Evolutionary conservation across 2,888 invertebrate genomes (phyloP), one percentile per base, ranked within the genome.

Genomic region (Balanococcus diminutus): DNA sequence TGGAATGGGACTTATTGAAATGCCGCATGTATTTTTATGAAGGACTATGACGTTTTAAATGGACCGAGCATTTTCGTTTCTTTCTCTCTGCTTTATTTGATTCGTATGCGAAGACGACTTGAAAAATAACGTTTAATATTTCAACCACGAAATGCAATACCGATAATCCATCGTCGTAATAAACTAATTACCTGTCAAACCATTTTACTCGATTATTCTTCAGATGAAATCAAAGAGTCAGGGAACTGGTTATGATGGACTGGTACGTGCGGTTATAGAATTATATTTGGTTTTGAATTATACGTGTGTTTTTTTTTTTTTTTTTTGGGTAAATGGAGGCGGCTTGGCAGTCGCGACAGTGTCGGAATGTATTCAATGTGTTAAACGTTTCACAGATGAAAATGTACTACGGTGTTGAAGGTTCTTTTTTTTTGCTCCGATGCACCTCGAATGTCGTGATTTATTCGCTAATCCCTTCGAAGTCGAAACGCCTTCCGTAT

Each of bases 151-250:
- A 79, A 79, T 79, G 75, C 75, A 79, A 79, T 79, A 79, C 75
- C 36, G 75, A 79, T 79, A 79, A 79, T 79, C 36, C 36, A 79
- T 79, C 75, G 75, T 79, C 75, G 75, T 79, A 79, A 79, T 79
- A 79, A 79, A 79, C 75, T 79, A 79, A 79, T 79, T 79, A 79
- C 75, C 75, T 79, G 75, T 79, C 75, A 79, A 79, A 79, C 36
- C 75, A 36, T 79, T 36, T 36, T 36, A 79, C 75, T 36, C 32
- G 36, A 79, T 36, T 36, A 36, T 79, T 32, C 75, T 36, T 79
- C 36, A 19, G 19, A 32, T 36, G 75, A 36, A 72, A 72, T 72
- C 72, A 72, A 72, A 72, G 19, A 28, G n/a, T n/a, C n/a, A 72
- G 56, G 28, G 14, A 72, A 72, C 72, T 72, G 72, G 72, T 72